Evolutionary conservation across 2,888 invertebrate species (phyloP).

Genomic region (Ariolimax columbianus): DNA sequence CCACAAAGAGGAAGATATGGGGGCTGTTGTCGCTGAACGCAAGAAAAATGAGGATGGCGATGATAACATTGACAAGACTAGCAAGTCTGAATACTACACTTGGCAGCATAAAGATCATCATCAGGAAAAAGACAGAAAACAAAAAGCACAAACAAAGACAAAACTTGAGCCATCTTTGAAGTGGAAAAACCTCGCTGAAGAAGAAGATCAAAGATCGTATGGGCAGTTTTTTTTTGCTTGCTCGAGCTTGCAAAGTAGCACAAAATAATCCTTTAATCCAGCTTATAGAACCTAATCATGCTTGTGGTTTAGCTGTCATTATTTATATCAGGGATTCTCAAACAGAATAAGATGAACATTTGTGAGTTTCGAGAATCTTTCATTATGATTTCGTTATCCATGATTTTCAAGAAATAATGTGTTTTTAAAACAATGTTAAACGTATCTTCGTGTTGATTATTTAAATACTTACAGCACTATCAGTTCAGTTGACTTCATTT

Average conservation of each 20-base stretch:
- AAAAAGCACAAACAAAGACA: slow-evolving; percentile 67
- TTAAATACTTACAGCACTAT: too few relatives aligned
- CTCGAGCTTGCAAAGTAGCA: neutral
- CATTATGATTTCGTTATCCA: too few relatives aligned
- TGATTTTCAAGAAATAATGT: too few relatives aligned
- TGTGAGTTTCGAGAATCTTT: too few relatives aligned
- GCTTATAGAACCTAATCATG: too few relatives aligned
- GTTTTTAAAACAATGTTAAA: too few relatives aligned
- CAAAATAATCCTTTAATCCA: too few relatives aligned
- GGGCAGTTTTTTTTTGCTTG: neutral
- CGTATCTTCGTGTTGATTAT: too few relatives aligned
- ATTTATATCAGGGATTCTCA: too few relatives aligned
- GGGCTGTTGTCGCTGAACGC: slow-evolving; percentile 55
- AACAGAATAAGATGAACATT: too few relatives aligned
- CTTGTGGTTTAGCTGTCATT: too few relatives aligned
- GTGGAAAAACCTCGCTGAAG: slow-evolving; percentile 74
- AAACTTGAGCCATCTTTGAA: slow-evolving; percentile 76
- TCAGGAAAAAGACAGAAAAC: slow-evolving; percentile 64
- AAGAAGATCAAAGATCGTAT: slow-evolving; percentile 66
- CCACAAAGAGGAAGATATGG: slow-evolving; percentile 61
- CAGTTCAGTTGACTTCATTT: too few relatives aligned
- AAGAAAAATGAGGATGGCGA: slow-evolving; percentile 61
- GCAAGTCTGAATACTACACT: slow-evolving; percentile 55
- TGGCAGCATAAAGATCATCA: slow-evolving; percentile 58
- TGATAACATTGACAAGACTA: slow-evolving; percentile 59